Evolutionary conservation across 2,113 vertebrate genomes (phyloP), one percentile per base, ranked within the genome.

Genomic region (Macquaria ambigua): DNA sequence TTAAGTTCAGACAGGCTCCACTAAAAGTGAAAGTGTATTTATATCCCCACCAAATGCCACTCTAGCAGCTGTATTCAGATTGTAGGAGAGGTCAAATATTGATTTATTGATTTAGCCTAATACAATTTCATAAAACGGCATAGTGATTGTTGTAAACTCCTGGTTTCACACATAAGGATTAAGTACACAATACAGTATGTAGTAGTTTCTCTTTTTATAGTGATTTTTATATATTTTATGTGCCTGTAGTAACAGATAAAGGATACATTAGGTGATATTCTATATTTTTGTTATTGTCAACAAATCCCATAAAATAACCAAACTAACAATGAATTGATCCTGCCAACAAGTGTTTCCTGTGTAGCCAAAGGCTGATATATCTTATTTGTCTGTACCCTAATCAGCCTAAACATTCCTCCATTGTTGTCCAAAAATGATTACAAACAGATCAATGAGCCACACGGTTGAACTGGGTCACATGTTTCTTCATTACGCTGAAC

Each of bases 1-100:
- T 83, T 89, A 88, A 46, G 92, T 88, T 87, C 31, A 73, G 75
- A 92, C 90, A 74, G 63, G 92, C 72, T 58, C 16, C 14, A 50
- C 53, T 55, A 50, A 75, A 87, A 83, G 67, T 72, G 48, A 84
- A 74, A 85, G 70, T 63, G 37, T 80, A 37, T 76, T 7, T 66
- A 18, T 43, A 34, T 71, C 41, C 34, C 16, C 70, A 75, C 41
- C 48, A 21, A 52, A 75, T 64, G 37, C 41, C 21, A 61, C 56
- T 77, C 41, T 3, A 48, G 56, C 75, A 63, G 77, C 71, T 53
- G 48, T 62, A 39, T 67, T 77, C n/a, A 74, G 62, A 28, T 76
- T 74, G 68, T 43, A 34, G 6, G 39, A 25, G 71, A 37, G 2
- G 25, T 68, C n/a, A 34, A 43, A 56, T 73, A 25, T 31, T 78